phyloP scores from a whole-genome alignment of 2,888 invertebrate genomes.

The Gonocerus acuteangulatus region DNA sequence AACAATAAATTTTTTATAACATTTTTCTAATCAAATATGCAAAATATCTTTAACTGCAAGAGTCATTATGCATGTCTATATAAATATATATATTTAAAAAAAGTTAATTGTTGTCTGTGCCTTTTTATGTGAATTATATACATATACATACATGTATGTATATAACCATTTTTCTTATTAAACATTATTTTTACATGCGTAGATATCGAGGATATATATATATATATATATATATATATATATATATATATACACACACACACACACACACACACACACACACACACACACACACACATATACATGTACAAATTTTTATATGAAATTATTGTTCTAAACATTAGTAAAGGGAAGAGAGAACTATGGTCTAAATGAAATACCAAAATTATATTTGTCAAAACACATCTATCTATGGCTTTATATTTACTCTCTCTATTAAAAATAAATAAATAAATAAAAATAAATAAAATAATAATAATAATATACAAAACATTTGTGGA shows the following conservation, averaged over 20 bases:
- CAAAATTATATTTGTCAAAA: constrained; percentile 7
- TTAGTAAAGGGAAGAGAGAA: constrained; percentile 18
- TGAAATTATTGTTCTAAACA: constrained; percentile 4
- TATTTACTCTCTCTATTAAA: constrained; percentile 13
- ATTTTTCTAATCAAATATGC: neutral
- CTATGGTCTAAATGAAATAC: constrained; percentile 12
- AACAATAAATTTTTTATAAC: constrained; percentile 10
- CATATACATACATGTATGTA: neutral
- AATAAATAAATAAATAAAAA: too few species aligned
- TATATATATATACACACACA: too few species aligned
- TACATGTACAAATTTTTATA: neutral
- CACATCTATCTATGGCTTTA: constrained; percentile 6
- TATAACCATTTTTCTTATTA: neutral
- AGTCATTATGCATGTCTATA: neutral
- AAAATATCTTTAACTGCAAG: constrained; percentile 7
- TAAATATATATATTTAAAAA: constrained; percentile 7
- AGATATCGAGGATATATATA: neutral
- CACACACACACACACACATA: too few species aligned
- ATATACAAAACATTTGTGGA: constrained; percentile 10
- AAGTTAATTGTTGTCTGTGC: constrained; percentile 8
- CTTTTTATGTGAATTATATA: neutral
- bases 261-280: too few species aligned
- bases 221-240: neutral
- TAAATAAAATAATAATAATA: constrained; percentile 13
- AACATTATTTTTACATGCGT: neutral